phyloP scores from a whole-genome alignment of 2,888 invertebrate genomes.

The Aquatica leii region DNA sequence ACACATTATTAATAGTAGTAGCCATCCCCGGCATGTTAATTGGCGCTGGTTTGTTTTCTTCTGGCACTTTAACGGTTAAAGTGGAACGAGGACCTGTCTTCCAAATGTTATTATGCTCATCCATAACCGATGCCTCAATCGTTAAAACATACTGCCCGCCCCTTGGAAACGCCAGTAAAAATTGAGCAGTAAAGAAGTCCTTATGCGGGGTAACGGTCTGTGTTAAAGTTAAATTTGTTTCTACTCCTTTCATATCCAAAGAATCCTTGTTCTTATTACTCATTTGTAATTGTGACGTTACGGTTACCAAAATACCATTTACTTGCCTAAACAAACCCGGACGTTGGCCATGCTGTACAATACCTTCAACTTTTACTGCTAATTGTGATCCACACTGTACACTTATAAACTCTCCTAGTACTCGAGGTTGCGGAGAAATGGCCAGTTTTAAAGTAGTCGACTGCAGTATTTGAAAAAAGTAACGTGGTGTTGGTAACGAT shows the following conservation, averaged over 20 bases:
- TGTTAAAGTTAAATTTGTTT: constrained; percentile 64
- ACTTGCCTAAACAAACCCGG: constrained; percentile 77
- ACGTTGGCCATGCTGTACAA: constrained; percentile 77
- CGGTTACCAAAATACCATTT: constrained; percentile 73
- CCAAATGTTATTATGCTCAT: constrained; percentile 86
- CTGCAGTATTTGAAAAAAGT: constrained; percentile 86
- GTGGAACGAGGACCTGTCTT: constrained; percentile 86
- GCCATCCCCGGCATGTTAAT: constrained; percentile 59
- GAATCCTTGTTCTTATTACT: constrained; percentile 56
- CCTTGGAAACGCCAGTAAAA: constrained; percentile 77
- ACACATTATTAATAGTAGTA: constrained; percentile 58
- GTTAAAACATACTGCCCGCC: constrained; percentile 79
- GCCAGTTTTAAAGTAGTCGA: constrained; percentile 83
- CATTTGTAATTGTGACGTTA: constrained; percentile 70
- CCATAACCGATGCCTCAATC: constrained; percentile 86
- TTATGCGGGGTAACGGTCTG: constrained; percentile 90
- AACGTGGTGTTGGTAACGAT: constrained; percentile 75
- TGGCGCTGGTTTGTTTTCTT: constrained; percentile 63
- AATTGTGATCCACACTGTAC: constrained; percentile 86
- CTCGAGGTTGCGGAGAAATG: constrained; percentile 81
- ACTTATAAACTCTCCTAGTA: constrained; percentile 82
- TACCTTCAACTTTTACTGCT: constrained; percentile 93
- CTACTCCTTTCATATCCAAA: constrained; percentile 54
- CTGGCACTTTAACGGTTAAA: constrained; percentile 78
- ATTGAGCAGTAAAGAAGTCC: constrained; percentile 94